Evolutionary conservation across 2,888 invertebrate species (phyloP), one percentile per base, ranked within the genome.

Genomic region (Aricia artaxerxes): DNA sequence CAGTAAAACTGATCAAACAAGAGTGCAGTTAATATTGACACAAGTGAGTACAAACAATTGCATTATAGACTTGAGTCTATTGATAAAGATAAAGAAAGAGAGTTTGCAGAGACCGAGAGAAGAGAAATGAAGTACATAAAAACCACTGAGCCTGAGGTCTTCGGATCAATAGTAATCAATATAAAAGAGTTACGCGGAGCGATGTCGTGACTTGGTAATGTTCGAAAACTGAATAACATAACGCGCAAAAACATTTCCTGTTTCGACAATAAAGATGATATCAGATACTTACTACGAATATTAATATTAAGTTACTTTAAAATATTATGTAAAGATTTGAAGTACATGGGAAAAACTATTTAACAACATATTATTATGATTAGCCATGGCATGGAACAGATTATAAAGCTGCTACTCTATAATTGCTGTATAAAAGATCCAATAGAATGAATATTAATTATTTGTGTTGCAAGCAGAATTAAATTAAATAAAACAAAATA

Each of bases 231-330:
- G 16, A 69, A 69, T 69, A 69, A 69, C 24, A 69, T 38, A 69
- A 13, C 24, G 16, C 7, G 31, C 69, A 69, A 69, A 69, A 69
- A 69, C 35, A 1, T 69, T 69, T 69, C 69, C 35, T 69, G 38
- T 69, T 69, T 69, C 69, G 16, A 35, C 16, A 69, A 38, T 69
- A 69, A 69, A 69, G 13, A 38, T 69, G 69, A 69, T 38, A 69
- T 69, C 13, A 35, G 69, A 69, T 35, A 35, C 35, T 35, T 9
- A 69, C 35, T 4, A 69, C 5, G 13, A 35, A 69, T 69, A 35
- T 13, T 9, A 69, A 69, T 35, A 31, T 69, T 13, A 69, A 35
- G 35, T 69, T 69, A 69, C 69, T 5, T 5, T 69, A 13, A 64
- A 35, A 69, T 35, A 38, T 35, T 35, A 38, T 35, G 13, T 35